These are phyloP conservation scores for Tinamus guttatus DNA, from an alignment of 2,113 vertebrate species.

Conservation along the genomic window DNA sequence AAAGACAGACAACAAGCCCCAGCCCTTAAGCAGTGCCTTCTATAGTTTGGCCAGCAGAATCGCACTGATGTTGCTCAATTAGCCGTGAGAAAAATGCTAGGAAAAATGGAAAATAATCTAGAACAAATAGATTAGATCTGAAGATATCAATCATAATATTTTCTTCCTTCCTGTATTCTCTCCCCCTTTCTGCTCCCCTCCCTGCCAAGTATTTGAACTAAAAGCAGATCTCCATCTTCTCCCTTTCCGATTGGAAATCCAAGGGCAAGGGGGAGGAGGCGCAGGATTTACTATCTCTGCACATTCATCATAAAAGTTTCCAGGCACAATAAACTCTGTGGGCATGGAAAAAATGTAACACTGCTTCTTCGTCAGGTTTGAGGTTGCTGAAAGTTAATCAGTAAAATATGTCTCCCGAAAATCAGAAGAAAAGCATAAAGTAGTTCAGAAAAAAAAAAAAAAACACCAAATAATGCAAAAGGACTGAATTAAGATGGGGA, in stretches of 20 bases:
- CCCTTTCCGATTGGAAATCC: neutral
- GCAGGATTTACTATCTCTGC: neutral
- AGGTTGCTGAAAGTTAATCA: conserved; percentile 43
- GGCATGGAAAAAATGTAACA: conserved; percentile 36
- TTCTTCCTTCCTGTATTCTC: conserved; percentile 25
- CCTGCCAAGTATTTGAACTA: neutral
- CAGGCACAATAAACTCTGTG: conserved; percentile 23
- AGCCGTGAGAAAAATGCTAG: neutral
- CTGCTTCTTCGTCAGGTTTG: neutral
- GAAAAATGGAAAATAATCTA: conserved; percentile 36
- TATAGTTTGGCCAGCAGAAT: neutral
- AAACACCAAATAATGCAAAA: neutral
- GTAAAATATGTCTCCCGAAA: conserved; percentile 39
- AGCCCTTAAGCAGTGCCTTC: neutral
- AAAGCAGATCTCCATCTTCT: neutral
- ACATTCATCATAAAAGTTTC: conserved; percentile 33
- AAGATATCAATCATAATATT: neutral
- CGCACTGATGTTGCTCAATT: neutral
- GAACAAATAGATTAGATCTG: conserved; percentile 35
- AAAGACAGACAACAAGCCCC: neutral
- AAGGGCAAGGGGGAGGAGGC: neutral
- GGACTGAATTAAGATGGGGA: neutral
- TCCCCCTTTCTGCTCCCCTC: neutral
- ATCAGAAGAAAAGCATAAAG: conserved; percentile 11
- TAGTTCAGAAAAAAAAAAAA: conserved; percentile 17